Evolutionary conservation across 2,888 invertebrate genomes (phyloP), one percentile per base, ranked within the genome.

Genomic region (Catocala sponsa): DNA sequence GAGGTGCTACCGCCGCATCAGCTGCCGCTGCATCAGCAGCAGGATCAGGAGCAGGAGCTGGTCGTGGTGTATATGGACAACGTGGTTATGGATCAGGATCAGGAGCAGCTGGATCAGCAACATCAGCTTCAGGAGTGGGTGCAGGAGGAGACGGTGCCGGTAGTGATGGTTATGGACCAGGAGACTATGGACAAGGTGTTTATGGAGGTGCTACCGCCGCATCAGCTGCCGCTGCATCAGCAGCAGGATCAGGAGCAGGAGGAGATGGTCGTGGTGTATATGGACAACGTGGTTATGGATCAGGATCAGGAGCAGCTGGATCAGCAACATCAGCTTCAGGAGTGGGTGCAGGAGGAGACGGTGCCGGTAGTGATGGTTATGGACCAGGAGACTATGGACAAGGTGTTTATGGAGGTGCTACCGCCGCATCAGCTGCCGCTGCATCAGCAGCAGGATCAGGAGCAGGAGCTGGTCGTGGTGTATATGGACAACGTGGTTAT

Each of bases 371-470:
- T n/a, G 6, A 2, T 10, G 41, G 25, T 32, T 33, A 10, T 32
- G 10, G 25, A 4, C 12, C 11, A 13, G 15, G 4, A 6, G n/a
- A n/a, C n/a, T n/a, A n/a, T n/a, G n/a, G n/a, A n/a, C n/a, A n/a
- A n/a, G n/a, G n/a, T n/a, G n/a, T n/a, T n/a, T n/a, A n/a, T n/a
- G n/a, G n/a, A n/a, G n/a, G n/a, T n/a, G n/a, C n/a, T n/a, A n/a
- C n/a, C n/a, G n/a, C n/a, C n/a, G n/a, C n/a, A n/a, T n/a, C 61
- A 42, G 51, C 49, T 9, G 59, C 65, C 32, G 65, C 51, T 46
- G 12, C 9, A 0, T 9, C 43, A 11, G 43, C 60, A 0, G 50
- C 59, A 7, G 57, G 38, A 6, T 63, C 63, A 7, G 13, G 2
- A 10, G 51, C 13, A 38, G 41, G 9, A 25, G 48, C 1, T 15